A percentile compares a stretch with the other conserved stretches of the same genome.
phyloP scores from a whole-genome alignment of 2,113 vertebrate genomes.

The Charina bottae region DNA sequence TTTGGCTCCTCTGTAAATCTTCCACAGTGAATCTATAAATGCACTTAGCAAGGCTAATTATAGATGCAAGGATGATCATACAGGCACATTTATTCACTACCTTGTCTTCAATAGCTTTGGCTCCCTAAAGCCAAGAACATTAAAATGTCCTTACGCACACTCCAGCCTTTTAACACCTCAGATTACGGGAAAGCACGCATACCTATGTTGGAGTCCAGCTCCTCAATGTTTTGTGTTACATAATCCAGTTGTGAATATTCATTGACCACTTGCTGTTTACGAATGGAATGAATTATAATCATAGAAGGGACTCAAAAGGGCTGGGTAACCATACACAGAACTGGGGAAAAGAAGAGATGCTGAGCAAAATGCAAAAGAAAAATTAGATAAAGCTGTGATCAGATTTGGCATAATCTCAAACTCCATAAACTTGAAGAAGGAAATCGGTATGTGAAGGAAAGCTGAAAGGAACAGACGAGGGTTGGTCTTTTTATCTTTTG shows the following conservation, averaged over 20 bases:
- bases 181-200: not conserved
- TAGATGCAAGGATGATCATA: not conserved
- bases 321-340: not conserved
- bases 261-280: not conserved
- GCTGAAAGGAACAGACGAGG: not conserved
- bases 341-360: not conserved
- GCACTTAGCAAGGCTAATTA: slow-evolving; percentile 5
- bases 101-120: not conserved
- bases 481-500: not conserved
- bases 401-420: not conserved
- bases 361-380: not conserved
- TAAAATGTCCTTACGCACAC: not conserved
- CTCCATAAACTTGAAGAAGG: not conserved
- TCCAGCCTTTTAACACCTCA: not conserved
- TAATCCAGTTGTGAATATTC: not conserved
- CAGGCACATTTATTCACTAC: not conserved
- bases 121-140: not conserved
- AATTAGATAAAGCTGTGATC: not conserved
- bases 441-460: not conserved
- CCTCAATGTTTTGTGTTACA: not conserved
- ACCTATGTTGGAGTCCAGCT: not conserved
- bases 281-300: not conserved
- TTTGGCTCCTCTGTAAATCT: not conserved
- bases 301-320: not conserved
- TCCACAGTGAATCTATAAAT: not conserved